Evolutionary conservation across 1,140 invertebrate species (phyloP), one percentile per base, ranked within the genome.

Genomic region (Aphidius gifuensis): DNA sequence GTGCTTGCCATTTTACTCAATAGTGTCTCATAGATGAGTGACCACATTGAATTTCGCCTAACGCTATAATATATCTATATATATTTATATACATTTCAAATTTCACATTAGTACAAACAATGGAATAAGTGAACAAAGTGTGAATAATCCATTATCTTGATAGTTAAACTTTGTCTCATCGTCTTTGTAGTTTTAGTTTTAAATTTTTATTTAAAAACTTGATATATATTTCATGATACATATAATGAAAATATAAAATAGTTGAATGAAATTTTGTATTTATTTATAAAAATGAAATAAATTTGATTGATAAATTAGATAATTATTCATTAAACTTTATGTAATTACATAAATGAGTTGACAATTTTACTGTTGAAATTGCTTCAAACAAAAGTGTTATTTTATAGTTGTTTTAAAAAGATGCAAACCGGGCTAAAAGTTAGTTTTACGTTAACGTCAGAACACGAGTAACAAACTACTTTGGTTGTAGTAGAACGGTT

Each of bases 401-500:
- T 55, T 55, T 55, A 11, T 32, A 6, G 6, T 38, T 43, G 23
- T 6, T 23, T 42, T 38, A 55, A 16, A 55, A 55, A 55, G 4
- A 45, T 55, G 53, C 5, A 32, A 9, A 55, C 9, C 9, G 32
- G 3, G 44, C 21, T 42, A 61, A 53, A 61, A 69, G 61, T 49
- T 58, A 62, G 62, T 66, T 64, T 59, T 48, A 58, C 60, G 58
- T 67, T 66, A 54, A 69, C 64, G 49, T 60, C 60, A 44, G 48
- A 40, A 46, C 43, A 40, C 39, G 56, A 16, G 64, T 68, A 66
- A 66, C 66, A 68, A 67, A 70, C 60, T 67, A 58, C 42, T 58
- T 46, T 32, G 21, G 11, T 5, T 48, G 42, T 60, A 58, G 65
- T 42, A 60, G 49, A 46, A 53, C 54, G 23, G 2, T 32, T 32